These are phyloP conservation scores for Euphonia xanthogaster DNA, from an alignment of 2,797 vertebrate species.

Conservation along the genomic window DNA sequence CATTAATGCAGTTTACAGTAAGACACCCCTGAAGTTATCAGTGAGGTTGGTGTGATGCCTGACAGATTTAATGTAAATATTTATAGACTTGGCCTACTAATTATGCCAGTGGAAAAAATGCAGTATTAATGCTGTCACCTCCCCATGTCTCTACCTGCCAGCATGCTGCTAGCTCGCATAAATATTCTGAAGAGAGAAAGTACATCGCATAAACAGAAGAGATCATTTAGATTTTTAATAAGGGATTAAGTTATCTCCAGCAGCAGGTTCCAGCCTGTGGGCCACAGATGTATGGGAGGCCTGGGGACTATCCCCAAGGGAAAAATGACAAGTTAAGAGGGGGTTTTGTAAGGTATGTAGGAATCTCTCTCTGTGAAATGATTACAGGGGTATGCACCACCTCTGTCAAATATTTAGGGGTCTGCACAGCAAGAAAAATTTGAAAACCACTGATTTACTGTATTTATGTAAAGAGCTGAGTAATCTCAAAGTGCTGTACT, in stretches of 20 bases:
- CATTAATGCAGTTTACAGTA: conserved; percentile 61
- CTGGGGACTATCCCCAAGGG: neutral
- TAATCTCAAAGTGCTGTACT: neutral
- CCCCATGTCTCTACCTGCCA: conserved; percentile 38
- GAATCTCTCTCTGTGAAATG: neutral
- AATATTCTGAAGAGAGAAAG: conserved; percentile 45
- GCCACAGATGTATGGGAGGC: neutral
- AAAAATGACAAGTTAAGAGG: neutral
- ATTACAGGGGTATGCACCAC: neutral
- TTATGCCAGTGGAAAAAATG: conserved; percentile 47
- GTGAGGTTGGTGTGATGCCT: conserved; percentile 46
- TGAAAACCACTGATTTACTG: neutral
- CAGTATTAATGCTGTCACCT: conserved; percentile 53
- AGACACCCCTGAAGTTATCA: conserved; percentile 56
- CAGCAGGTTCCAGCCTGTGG: neutral
- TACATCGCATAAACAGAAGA: conserved; percentile 17
- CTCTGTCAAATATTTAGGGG: neutral
- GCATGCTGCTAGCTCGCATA: neutral
- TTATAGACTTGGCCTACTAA: conserved; percentile 68
- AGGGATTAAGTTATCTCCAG: conserved; percentile 52
- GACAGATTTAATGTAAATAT: conserved; percentile 67
- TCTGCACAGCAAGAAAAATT: neutral
- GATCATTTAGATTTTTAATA: conserved; percentile 54
- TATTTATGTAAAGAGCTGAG: neutral
- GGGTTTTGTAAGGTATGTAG: neutral